phyloP scores from a whole-genome alignment of 2,797 vertebrate species.

The Parambassis ranga region DNA sequence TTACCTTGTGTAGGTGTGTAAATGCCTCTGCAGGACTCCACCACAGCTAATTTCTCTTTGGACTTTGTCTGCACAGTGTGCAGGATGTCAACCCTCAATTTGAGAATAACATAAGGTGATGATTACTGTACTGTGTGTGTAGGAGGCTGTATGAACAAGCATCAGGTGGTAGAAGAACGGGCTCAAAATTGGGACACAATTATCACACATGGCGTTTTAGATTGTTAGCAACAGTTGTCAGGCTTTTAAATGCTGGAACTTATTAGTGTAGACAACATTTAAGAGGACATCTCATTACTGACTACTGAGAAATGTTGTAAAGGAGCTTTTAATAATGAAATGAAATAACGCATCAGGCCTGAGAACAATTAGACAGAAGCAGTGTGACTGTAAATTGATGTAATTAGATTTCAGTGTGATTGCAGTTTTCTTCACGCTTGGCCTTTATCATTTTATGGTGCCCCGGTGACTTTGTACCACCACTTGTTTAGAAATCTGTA shows the following conservation, averaged over 20 bases:
- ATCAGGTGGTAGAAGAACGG: constrained; percentile 27
- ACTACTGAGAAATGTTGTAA: constrained; percentile 52
- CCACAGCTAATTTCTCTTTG: constrained; percentile 15
- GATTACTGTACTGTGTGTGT: constrained; percentile 28
- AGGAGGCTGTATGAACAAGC: constrained; percentile 19
- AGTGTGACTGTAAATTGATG: constrained; percentile 47
- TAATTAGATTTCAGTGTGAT: constrained; percentile 54
- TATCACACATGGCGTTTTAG: constrained; percentile 8
- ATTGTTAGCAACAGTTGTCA: constrained; percentile 15
- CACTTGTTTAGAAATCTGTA: constrained; percentile 19
- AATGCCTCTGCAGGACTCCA: neutral
- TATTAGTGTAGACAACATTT: constrained; percentile 50
- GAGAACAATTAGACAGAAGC: constrained; percentile 53
- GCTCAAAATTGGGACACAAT: constrained; percentile 28
- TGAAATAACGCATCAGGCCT: constrained; percentile 43
- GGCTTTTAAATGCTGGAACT: constrained; percentile 39
- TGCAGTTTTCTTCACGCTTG: constrained; percentile 42
- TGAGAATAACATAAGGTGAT: constrained; percentile 42
- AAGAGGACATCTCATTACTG: constrained; percentile 52
- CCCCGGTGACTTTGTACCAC: constrained; percentile 21
- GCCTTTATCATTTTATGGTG: constrained; percentile 34
- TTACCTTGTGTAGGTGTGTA: constrained; percentile 18
- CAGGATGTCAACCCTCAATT: constrained; percentile 25
- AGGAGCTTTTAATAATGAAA: constrained; percentile 49
- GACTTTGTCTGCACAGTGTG: constrained; percentile 19